phyloP scores from a whole-genome alignment of 2,797 vertebrate genomes.

The Bufotes viridis region DNA sequence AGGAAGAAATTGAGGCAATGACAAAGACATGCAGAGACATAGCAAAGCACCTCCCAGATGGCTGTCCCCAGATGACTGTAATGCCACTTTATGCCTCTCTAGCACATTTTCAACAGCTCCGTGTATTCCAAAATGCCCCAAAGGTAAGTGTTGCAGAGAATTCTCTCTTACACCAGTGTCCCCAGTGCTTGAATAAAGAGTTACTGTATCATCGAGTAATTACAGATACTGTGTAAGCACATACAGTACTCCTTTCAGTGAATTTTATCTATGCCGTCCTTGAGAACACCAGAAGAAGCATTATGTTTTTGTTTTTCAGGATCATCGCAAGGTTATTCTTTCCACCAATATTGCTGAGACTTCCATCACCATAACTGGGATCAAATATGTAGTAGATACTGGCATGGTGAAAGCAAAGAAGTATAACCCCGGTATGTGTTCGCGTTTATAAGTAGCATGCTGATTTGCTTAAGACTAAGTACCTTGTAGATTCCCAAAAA shows the following conservation, averaged over 20 bases:
- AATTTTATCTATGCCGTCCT: not conserved
- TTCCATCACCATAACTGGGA: conserved; percentile 93
- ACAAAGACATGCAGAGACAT: conserved; percentile 93
- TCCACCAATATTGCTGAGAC: conserved; percentile 99
- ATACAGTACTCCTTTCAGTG: not conserved
- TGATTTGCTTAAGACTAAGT: too few species aligned
- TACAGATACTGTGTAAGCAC: too few species aligned
- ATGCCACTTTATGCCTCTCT: conserved; percentile 93
- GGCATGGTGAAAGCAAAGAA: conserved; percentile 99
- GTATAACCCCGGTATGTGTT: conserved; percentile 87
- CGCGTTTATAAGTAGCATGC: not conserved
- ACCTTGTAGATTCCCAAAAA: too few species aligned
- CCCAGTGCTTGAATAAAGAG: not conserved
- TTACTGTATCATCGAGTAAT: too few species aligned
- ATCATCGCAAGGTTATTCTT: conserved; percentile 92
- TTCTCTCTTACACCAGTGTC: not conserved
- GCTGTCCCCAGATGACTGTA: conserved; percentile 83
- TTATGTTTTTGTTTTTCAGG: conserved; percentile 72
- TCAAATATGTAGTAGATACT: conserved; percentile 94
- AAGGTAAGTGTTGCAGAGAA: conserved; percentile 77
- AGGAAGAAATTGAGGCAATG: conserved; percentile 97
- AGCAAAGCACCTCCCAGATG: conserved; percentile 87
- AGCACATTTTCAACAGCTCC: conserved; percentile 88
- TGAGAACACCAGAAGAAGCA: not conserved
- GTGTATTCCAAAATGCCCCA: conserved; percentile 88